Evolutionary conservation across 2,888 invertebrate species (phyloP).

Genomic region (Sepioteuthis lessoniana): DNA sequence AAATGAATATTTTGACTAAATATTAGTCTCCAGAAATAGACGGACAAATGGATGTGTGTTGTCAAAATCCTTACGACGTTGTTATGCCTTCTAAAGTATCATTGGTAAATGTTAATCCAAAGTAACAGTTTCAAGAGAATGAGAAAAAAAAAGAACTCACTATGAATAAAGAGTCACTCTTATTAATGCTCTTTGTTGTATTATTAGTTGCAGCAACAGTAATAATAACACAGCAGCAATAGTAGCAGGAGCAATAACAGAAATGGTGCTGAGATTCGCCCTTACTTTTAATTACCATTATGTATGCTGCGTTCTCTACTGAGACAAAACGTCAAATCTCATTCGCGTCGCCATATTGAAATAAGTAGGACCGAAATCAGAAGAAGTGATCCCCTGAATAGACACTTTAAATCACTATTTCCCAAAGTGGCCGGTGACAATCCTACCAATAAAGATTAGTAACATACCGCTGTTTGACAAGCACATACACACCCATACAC

Average conservation of each 20-base stretch:
- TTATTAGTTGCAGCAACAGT: too few relatives aligned
- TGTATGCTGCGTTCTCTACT: neutral
- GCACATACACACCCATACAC: neutral
- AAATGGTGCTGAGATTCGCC: neutral
- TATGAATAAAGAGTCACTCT: too few relatives aligned
- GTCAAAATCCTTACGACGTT: too few relatives aligned
- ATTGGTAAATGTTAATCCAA: too few relatives aligned
- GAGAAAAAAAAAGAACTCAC: too few relatives aligned
- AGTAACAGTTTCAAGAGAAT: too few relatives aligned
- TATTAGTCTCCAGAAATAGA: too few relatives aligned
- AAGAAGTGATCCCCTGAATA: neutral
- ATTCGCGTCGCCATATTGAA: neutral
- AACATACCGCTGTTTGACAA: neutral
- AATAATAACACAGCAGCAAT: neutral
- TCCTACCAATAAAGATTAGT: conserved; percentile 33
- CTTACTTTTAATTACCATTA: neutral
- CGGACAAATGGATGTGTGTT: too few relatives aligned
- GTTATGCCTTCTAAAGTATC: too few relatives aligned
- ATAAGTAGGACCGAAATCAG: neutral
- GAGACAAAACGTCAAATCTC: neutral
- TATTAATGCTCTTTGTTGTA: too few relatives aligned
- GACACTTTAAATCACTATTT: neutral
- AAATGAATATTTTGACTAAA: too few relatives aligned
- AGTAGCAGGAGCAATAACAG: neutral
- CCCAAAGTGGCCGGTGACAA: neutral